phyloP scores from a whole-genome alignment of 2,888 invertebrate genomes.

The Ennomos fuscantarius region DNA sequence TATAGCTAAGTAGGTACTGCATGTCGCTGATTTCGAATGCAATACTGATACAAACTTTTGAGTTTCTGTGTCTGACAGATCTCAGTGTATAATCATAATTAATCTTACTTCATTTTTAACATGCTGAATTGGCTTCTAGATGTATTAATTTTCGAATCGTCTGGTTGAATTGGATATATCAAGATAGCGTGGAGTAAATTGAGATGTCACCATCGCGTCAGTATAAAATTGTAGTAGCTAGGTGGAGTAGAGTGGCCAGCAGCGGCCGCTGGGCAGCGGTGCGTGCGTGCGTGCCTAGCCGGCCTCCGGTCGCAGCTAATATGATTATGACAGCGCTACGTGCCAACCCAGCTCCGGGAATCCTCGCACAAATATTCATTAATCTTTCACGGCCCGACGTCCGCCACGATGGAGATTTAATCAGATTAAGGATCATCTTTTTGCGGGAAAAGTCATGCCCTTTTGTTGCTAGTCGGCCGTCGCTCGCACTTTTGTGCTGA shows the following conservation, averaged over 20 bases:
- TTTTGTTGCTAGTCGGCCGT: conserved; percentile 81
- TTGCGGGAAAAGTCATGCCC: conserved; percentile 83
- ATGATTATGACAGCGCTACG: conserved; percentile 85
- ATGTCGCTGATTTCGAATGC: too few species aligned
- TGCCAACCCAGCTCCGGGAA: conserved; percentile 81
- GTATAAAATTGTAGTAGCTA: conserved; percentile 49
- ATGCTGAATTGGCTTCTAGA: background rate
- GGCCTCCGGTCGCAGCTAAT: conserved; percentile 79
- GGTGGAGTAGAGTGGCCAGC: conserved; percentile 43
- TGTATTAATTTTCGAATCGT: background rate
- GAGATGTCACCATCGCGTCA: conserved; percentile 29
- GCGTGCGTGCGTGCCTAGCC: conserved; percentile 74
- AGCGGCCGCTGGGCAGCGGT: conserved; percentile 40
- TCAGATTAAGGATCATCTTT: conserved; percentile 86
- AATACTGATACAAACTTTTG: too few species aligned
- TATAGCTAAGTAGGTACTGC: too few species aligned
- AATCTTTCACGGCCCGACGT: conserved; percentile 85
- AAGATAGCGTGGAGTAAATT: conserved; percentile 20
- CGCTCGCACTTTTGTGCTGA: conserved; percentile 81
- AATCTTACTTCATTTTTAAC: too few species aligned
- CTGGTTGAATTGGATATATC: background rate
- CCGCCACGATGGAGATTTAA: conserved; percentile 85
- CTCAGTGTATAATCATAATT: too few species aligned
- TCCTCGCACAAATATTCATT: conserved; percentile 85
- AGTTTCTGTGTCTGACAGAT: too few species aligned